phyloP scores from a whole-genome alignment of 1,140 invertebrate genomes.

The Anthonomus grandis region DNA sequence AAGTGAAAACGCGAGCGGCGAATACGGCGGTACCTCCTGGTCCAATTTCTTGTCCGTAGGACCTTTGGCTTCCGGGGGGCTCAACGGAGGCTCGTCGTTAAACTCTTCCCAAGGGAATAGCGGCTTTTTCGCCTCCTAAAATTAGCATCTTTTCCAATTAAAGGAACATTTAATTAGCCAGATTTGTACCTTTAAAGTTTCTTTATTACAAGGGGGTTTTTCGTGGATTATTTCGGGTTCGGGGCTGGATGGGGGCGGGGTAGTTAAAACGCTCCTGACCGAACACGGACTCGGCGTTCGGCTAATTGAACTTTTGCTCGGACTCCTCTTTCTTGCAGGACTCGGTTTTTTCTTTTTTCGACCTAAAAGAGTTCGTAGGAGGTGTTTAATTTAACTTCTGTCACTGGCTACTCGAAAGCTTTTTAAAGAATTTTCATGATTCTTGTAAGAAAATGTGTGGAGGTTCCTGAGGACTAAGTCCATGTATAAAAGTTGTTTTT shows the following conservation, averaged over 20 bases:
- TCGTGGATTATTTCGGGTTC: background rate
- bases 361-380: background rate
- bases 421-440: too few species aligned
- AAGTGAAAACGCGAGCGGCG: slow-evolving; percentile 25
- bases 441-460: too few species aligned
- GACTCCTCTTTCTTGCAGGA: slow-evolving; percentile 21
- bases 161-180: background rate
- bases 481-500: too few species aligned
- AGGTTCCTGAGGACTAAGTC: too few species aligned
- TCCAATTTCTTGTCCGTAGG: slow-evolving; percentile 9
- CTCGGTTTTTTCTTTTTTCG: slow-evolving; percentile 38
- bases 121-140: background rate
- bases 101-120: slow-evolving; percentile 5
- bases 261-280: slow-evolving; percentile 39
- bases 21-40: slow-evolving; percentile 5
- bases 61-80: slow-evolving; percentile 26
- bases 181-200: background rate
- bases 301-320: slow-evolving; percentile 48
- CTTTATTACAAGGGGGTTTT: background rate
- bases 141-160: too few species aligned
- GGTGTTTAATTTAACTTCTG: background rate
- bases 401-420: too few species aligned
- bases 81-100: slow-evolving; percentile 23
- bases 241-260: slow-evolving; percentile 29
- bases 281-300: slow-evolving; percentile 47